Percentiles rank a stretch among this genome's conserved stretches.
phyloP scores from a whole-genome alignment of 2,797 vertebrate genomes.

The Pseudochaenichthys georgianus region DNA sequence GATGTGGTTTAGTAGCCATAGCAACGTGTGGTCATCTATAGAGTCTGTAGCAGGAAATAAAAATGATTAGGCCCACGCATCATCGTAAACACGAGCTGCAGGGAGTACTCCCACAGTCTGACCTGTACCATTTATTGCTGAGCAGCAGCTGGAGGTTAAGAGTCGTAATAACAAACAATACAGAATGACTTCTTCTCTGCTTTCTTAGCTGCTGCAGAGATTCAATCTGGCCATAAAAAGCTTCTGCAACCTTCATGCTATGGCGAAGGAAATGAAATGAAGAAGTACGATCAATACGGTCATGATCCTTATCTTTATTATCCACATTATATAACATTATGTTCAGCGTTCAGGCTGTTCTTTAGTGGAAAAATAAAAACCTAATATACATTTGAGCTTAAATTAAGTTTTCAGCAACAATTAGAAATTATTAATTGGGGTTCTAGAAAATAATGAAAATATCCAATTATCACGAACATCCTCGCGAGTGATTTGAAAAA shows the following conservation, averaged over 20 bases:
- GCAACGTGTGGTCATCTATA: slow-evolving; percentile 96
- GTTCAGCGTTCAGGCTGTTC: background rate
- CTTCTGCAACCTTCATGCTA: background rate
- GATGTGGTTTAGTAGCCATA: slow-evolving; percentile 98
- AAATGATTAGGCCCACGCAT: slow-evolving; percentile 58
- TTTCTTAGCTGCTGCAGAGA: slow-evolving; percentile 3
- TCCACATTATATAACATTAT: background rate
- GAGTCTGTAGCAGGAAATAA: slow-evolving; percentile 83
- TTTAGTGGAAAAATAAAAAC: too few species aligned
- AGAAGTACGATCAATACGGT: background rate
- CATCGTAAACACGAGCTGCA: slow-evolving; percentile 27
- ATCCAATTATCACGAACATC: background rate
- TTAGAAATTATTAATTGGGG: background rate
- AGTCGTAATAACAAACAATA: slow-evolving; percentile 43
- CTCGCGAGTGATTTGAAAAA: too few species aligned
- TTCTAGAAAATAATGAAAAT: background rate
- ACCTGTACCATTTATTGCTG: slow-evolving; percentile 43
- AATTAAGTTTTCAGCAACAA: too few species aligned
- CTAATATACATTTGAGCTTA: too few species aligned
- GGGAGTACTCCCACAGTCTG: slow-evolving; percentile 46
- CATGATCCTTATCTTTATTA: slow-evolving; percentile 6
- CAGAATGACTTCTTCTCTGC: slow-evolving; percentile 19
- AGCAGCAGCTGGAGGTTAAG: slow-evolving; percentile 56
- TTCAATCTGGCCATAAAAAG: background rate
- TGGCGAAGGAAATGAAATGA: background rate